Base-by-base conservation (phyloP, 1,140 invertebrate species). In the Rhopalosiphum maidis region DNA sequence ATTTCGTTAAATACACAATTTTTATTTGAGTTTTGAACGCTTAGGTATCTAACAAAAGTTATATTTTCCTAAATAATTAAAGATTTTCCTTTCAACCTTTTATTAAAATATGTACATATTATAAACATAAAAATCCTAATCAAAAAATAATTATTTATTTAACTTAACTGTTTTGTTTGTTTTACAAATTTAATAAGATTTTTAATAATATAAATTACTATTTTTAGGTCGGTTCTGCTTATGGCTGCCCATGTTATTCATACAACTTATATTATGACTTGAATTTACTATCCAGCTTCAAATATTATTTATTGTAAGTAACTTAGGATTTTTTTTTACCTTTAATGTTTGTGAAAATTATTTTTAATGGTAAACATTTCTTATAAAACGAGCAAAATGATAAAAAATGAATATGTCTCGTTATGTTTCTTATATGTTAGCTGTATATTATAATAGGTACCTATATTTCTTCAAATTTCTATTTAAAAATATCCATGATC, bases 281-380 rank as follows among this genome's bases (percentile, higher is more conserved):
- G 77, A 85, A 93, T 55, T 91, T 54, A 37, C 68, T 77, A 83
- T 6, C 37, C 23, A 41, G 54, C 46, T 51, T 93, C 77, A 55
- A 93, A 51, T 86, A 85, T 37, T 41, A 51, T 41, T 93, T 92
- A 55, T 86, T 85, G 91, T 93, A 93, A 93, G 91, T 93, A 55
- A 86, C 37, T 15, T 35, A 88, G 4, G n/a, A 5, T n/a, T n/a
- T 55, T 55, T 60, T 68, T 77, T 4, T 77, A 77, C 3, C 5
- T 35, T n/a, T 68, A 30, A 9, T n/a, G 18, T 68, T 37, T 51
- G 15, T 37, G 35, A 83, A 11, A 23, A n/a, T 22, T 83, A 37
- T 22, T 35, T 83, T 23, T 83, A 23, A 37, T 83, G 35, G 35
- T 23, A 37, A 22, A 37, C 2, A 37, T 83, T 83, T 83, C 22